Evolutionary conservation across 2,888 invertebrate genomes (phyloP).

Genomic region (Magallana nippona): DNA sequence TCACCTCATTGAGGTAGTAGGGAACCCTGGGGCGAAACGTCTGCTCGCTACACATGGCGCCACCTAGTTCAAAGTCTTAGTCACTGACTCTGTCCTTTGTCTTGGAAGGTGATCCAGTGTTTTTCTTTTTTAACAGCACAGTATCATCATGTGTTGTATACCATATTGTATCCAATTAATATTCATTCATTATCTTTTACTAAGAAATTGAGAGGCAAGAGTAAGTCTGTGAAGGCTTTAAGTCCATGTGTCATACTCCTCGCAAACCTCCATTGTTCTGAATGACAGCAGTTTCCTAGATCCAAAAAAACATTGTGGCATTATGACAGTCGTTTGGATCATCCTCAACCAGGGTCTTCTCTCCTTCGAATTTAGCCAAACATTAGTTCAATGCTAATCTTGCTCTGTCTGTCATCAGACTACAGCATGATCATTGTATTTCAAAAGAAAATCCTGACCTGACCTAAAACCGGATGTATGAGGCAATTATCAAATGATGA

Average conservation of each 20-base stretch:
- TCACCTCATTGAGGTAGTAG: background rate
- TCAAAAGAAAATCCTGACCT: background rate
- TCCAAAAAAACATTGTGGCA: background rate
- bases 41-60: slow-evolving; percentile 3
- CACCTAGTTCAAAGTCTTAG: background rate
- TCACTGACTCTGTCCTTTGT: slow-evolving; percentile 11
- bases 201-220: background rate
- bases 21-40: background rate
- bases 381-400: no score
- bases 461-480: background rate
- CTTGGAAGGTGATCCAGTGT: background rate
- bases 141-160: background rate
- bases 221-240: background rate
- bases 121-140: background rate
- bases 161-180: slow-evolving; percentile 13
- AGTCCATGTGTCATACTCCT: background rate
- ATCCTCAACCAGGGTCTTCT: background rate
- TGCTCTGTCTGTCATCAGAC: no score
- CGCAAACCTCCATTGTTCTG: slow-evolving; percentile 14
- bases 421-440: background rate
- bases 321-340: background rate
- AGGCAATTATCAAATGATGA: slow-evolving; percentile 8
- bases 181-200: background rate
- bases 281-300: background rate
- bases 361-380: no score